Evolutionary conservation across 1,140 invertebrate species (phyloP), one percentile per base, ranked within the genome.

Genomic region (Trachelipus rathkii): DNA sequence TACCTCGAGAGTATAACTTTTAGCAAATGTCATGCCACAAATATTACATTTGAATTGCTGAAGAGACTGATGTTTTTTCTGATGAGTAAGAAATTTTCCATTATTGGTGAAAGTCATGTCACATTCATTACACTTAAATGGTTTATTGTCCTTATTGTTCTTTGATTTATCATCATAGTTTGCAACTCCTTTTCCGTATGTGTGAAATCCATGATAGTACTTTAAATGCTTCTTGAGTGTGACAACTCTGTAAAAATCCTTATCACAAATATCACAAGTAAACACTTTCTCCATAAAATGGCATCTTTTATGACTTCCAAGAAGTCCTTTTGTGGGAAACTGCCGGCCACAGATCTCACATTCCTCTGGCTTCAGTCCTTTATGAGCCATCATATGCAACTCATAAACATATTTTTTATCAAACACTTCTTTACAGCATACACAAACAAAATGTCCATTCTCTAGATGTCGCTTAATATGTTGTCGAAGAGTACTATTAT

Each of bases 401-500:
- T 89, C 77, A 72, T 73, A 78, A 10, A 53, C 72, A 44, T 75
- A 74, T 44, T 78, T 78, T 71, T 78, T 78, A 21, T 76, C 77
- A 76, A 76, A 78, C n/a, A 76, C 44, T 50, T 78, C 77, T 24
- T 70, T 74, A 76, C 77, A 78, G 33, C 70, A 78, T 10, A 73
- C 71, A 73, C 77, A 78, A 10, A 44, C 72, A 53, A 76, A 78
- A 9, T 73, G 77, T n/a, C 77, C 77, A 19, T 72, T 66, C 24
- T 78, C 77, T 68, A 72, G 74, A 60, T 78, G 77, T 45, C 77
- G 66, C 71, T 73, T 78, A 21, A 78, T 72, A 33, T 78, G 77
- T 43, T 78, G 77, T 60, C 77, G 89, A 24, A 90, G 82, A 81
- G 89, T 88, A 76, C 89, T 89, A 69, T 88, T 86, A 79, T 88